phyloP scores from a whole-genome alignment of 2,113 vertebrate species.

The Daubentonia madagascariensis region DNA sequence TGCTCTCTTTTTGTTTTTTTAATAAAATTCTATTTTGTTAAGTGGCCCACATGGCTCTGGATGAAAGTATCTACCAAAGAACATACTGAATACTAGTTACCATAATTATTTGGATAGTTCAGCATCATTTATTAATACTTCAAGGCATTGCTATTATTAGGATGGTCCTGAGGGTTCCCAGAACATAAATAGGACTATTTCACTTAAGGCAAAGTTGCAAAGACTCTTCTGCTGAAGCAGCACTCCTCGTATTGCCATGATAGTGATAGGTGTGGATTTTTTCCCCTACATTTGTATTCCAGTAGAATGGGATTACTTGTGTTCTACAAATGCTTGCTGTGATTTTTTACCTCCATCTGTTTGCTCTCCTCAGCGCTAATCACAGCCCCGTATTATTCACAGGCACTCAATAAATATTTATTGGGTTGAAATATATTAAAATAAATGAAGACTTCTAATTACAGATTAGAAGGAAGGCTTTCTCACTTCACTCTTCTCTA shows the following conservation, averaged over 20 bases:
- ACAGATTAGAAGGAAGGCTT: not conserved
- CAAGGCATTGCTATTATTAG: slow-evolving; percentile 35
- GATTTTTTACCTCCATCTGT: not conserved
- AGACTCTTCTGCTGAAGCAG: slow-evolving; percentile 24
- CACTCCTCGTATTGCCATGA: not conserved
- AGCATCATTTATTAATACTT: slow-evolving; percentile 45
- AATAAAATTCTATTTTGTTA: slow-evolving; percentile 14
- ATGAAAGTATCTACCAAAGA: not conserved
- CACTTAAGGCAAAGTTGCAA: not conserved
- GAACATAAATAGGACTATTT: not conserved
- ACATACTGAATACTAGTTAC: slow-evolving; percentile 18
- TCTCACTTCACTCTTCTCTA: not conserved
- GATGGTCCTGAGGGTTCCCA: not conserved
- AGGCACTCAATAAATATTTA: not conserved
- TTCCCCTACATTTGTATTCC: not conserved
- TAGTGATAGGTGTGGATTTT: not conserved
- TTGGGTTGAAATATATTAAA: not conserved
- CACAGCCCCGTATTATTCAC: not conserved
- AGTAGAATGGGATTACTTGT: not conserved
- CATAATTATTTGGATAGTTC: slow-evolving; percentile 20
- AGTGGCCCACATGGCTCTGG: not conserved
- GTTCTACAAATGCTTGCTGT: not conserved
- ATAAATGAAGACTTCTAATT: not conserved
- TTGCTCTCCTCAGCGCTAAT: not conserved
- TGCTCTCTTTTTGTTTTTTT: too few relatives aligned